Evolutionary conservation across 2,888 invertebrate species (phyloP).

Genomic region (Drepanosiphum platanoidis): DNA sequence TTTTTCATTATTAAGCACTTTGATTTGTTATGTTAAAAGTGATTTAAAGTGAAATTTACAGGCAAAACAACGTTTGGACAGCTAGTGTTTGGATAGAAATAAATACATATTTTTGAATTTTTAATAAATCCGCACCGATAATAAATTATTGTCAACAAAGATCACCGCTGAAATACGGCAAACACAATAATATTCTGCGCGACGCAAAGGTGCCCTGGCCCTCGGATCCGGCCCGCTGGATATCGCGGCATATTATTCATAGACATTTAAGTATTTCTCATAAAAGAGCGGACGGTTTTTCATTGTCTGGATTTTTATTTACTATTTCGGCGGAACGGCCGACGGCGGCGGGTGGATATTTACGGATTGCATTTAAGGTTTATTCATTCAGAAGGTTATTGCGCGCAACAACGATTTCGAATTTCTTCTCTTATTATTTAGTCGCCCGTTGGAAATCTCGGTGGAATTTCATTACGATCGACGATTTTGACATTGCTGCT

Average conservation of each 20-base stretch:
- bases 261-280: too few species aligned
- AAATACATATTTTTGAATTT: too few species aligned
- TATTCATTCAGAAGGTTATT: conserved; percentile 36
- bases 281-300: background rate
- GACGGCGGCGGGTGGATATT: background rate
- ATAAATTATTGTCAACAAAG: background rate
- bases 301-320: background rate
- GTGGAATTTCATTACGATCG: conserved; percentile 32
- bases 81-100: too few species aligned
- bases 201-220: background rate
- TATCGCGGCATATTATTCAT: background rate
- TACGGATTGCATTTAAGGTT: conserved; percentile 20
- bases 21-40: too few species aligned
- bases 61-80: too few species aligned
- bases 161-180: background rate
- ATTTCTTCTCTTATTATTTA: conserved; percentile 33
- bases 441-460: background rate
- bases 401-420: conserved; percentile 2
- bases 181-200: background rate
- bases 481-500: conserved; percentile 13
- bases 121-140: background rate
- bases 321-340: background rate
- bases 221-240: background rate
- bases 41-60: too few species aligned
- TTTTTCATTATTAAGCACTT: too few species aligned